Evolutionary conservation across 1,140 invertebrate species (phyloP).

Genomic region (Carcinoscorpius rotundicauda): DNA sequence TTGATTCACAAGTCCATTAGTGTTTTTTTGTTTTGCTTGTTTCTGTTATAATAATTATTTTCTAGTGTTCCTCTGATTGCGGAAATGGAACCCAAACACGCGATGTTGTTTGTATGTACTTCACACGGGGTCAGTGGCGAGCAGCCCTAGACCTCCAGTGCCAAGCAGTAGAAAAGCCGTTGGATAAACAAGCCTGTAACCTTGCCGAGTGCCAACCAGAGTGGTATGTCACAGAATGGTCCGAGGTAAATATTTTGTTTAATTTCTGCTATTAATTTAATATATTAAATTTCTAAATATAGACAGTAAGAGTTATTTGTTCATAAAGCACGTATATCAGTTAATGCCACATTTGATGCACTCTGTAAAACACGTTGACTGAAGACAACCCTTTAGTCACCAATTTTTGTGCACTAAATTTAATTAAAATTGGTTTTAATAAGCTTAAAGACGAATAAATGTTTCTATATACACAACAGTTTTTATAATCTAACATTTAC

Average conservation of each 20-base stretch:
- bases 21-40: too few relatives aligned
- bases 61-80: constrained; percentile 39
- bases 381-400: too few relatives aligned
- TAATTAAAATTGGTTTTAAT: too few relatives aligned
- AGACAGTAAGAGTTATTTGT: too few relatives aligned
- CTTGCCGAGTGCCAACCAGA: constrained; percentile 41
- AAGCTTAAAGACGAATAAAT: too few relatives aligned
- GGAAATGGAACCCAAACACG: constrained; percentile 48
- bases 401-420: too few relatives aligned
- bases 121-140: constrained; percentile 30
- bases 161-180: constrained; percentile 31
- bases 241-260: constrained; percentile 27
- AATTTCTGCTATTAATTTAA: constrained; percentile 10
- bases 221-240: constrained; percentile 51
- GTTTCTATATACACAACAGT: too few relatives aligned
- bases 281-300: background rate
- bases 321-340: too few relatives aligned
- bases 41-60: background rate
- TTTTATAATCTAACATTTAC: too few relatives aligned
- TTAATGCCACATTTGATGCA: too few relatives aligned
- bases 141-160: constrained; percentile 35
- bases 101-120: constrained; percentile 46
- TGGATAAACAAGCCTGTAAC: constrained; percentile 35
- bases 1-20: too few relatives aligned
- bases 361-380: too few relatives aligned